Conservation (phyloP, 2,113 vertebrate genomes). For the Apodemus sylvaticus region DNA sequence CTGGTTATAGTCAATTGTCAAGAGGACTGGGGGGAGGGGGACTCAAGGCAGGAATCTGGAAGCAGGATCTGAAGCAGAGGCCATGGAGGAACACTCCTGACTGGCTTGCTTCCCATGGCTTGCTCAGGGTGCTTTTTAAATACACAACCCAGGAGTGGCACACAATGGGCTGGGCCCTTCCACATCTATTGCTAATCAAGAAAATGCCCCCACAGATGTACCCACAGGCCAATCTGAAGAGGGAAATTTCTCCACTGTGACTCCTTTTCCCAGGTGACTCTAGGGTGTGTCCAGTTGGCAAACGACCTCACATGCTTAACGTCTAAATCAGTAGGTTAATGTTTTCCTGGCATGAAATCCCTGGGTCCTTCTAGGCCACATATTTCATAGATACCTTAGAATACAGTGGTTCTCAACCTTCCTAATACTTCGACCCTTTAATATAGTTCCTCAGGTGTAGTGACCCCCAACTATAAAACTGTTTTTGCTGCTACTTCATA, state of each 20-base stretch:
- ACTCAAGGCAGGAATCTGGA: neutral
- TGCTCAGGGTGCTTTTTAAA: neutral
- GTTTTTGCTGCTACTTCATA: neutral
- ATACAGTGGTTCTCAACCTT: neutral
- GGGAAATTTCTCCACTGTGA: neutral
- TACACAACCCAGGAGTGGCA: neutral
- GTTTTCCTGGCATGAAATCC: neutral
- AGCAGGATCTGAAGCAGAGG: neutral
- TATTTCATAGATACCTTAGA: neutral
- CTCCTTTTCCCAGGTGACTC: neutral
- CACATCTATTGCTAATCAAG: neutral
- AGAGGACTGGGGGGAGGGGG: too few species aligned
- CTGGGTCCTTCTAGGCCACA: neutral
- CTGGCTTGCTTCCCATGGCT: neutral
- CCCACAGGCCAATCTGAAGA: neutral
- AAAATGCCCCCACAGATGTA: neutral
- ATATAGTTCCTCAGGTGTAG: neutral
- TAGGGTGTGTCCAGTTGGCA: neutral
- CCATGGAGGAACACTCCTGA: neutral
- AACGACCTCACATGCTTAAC: neutral
- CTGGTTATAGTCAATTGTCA: too few species aligned
- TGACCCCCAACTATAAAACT: neutral
- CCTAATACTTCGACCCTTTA: neutral
- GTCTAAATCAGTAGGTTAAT: neutral
- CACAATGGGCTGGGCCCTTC: neutral